A percentile compares a stretch with the other conserved stretches of the same genome.
Evolutionary conservation across 2,113 vertebrate species (phyloP).

Genomic region (Ammodytes dubius): DNA sequence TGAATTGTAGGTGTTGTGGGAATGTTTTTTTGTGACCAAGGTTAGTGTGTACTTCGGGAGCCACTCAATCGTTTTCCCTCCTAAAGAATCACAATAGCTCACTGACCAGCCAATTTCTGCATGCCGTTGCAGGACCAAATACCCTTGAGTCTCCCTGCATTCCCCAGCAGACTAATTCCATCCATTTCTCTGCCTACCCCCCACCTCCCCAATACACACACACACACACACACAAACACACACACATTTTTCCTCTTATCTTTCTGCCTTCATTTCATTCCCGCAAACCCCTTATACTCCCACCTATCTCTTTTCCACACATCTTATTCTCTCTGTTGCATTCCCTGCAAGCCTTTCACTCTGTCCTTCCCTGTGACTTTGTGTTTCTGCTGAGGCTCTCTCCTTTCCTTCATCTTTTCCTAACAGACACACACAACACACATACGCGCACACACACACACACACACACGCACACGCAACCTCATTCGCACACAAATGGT

Average conservation of each 20-base stretch:
- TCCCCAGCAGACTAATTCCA: slow-evolving; percentile 33
- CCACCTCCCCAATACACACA: no score
- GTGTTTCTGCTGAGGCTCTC: slow-evolving; percentile 51
- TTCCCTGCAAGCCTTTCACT: slow-evolving; percentile 41
- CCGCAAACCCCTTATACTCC: slow-evolving; percentile 25
- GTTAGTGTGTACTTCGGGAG: slow-evolving; percentile 45
- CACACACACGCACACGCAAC: slow-evolving; percentile 7
- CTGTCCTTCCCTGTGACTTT: slow-evolving; percentile 46
- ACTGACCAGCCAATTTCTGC: slow-evolving; percentile 49
- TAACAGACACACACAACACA: slow-evolving; percentile 24
- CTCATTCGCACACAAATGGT: slow-evolving; percentile 34
- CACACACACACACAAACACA: no score
- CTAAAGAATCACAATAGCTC: slow-evolving; percentile 51
- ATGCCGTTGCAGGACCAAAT: slow-evolving; percentile 30
- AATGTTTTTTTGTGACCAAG: slow-evolving; percentile 36
- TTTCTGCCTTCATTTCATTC: slow-evolving; percentile 36
- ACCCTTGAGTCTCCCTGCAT: slow-evolving; percentile 26
- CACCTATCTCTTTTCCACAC: slow-evolving; percentile 41
- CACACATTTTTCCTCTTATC: slow-evolving; percentile 37
- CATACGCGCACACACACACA: slow-evolving; percentile 9
- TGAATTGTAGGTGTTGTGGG: slow-evolving; percentile 33
- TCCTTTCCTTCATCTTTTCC: slow-evolving; percentile 41
- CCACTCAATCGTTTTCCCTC: slow-evolving; percentile 27
- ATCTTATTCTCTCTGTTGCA: slow-evolving; percentile 36
- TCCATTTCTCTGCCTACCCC: background rate